A percentile compares a stretch with the other conserved stretches of the same genome.
These are phyloP conservation scores for Teleogryllus occipitalis DNA, from an alignment of 1,140 invertebrate genomes.

Conservation along the genomic window DNA sequence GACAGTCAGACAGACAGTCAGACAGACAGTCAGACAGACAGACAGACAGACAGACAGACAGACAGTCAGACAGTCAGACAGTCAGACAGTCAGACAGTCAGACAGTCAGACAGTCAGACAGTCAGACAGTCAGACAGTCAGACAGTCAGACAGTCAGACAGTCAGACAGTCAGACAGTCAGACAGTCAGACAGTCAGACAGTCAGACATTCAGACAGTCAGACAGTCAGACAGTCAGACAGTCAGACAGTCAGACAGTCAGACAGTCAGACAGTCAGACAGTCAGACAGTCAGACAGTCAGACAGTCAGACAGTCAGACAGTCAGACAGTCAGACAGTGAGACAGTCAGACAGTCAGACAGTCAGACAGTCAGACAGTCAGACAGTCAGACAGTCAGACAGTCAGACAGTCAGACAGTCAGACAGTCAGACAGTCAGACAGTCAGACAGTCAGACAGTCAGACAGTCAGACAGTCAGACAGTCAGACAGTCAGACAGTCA, in stretches of 20 bases:
- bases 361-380: too few relatives aligned
- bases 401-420: too few relatives aligned
- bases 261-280: constrained; percentile 22
- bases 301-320: too few relatives aligned
- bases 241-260: background rate
- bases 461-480: too few relatives aligned
- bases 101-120: constrained; percentile 15
- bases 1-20: constrained; percentile 15
- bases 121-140: constrained; percentile 22
- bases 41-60: constrained; percentile 16
- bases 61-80: constrained; percentile 13
- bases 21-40: constrained; percentile 15
- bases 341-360: too few relatives aligned
- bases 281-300: constrained; percentile 23
- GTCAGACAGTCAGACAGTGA: too few relatives aligned
- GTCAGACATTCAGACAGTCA: too few relatives aligned
- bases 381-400: too few relatives aligned
- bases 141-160: constrained; percentile 21
- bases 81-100: constrained; percentile 2
- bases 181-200: constrained; percentile 23
- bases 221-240: constrained; percentile 16
- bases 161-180: constrained; percentile 22
- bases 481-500: too few relatives aligned
- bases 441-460: too few relatives aligned
- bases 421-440: too few relatives aligned